These are phyloP conservation scores for Cepaea hortensis DNA, from an alignment of 2,888 invertebrate genomes.

Conservation along the genomic window DNA sequence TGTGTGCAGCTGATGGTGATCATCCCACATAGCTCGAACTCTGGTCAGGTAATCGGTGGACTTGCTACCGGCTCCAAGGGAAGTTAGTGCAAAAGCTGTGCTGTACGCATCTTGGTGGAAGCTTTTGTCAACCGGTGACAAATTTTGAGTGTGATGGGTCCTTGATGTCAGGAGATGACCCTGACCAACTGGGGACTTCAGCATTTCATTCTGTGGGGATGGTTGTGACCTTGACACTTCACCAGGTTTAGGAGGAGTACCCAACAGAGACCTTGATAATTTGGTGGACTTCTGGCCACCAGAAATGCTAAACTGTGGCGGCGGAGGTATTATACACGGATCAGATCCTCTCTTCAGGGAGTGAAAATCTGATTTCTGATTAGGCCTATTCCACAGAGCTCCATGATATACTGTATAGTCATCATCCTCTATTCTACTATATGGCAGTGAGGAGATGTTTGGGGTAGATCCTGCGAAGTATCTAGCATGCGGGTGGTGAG, in stretches of 20 bases:
- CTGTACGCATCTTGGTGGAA: conserved; percentile 74
- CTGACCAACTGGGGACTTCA: neutral
- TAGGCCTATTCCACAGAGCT: conserved; percentile 41
- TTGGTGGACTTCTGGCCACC: conserved; percentile 13
- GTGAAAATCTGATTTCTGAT: conserved; percentile 41
- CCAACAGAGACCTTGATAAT: conserved; percentile 42
- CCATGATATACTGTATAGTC: conserved; percentile 9
- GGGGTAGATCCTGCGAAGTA: conserved; percentile 43
- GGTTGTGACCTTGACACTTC: conserved; percentile 11
- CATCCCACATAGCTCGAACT: conserved; percentile 73
- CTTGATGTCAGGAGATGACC: neutral
- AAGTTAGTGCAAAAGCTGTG: conserved; percentile 74
- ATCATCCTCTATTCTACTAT: conserved; percentile 21
- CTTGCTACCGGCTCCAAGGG: conserved; percentile 64
- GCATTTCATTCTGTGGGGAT: neutral
- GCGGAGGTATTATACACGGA: conserved; percentile 42
- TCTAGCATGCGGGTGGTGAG: neutral
- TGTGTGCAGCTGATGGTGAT: conserved; percentile 50
- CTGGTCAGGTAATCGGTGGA: conserved; percentile 69
- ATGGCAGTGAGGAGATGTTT: conserved; percentile 33
- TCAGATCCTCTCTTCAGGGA: conserved; percentile 47
- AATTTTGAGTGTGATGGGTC: conserved; percentile 51
- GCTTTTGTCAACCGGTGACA: conserved; percentile 61
- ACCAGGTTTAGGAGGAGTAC: conserved; percentile 39
- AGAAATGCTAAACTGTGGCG: conserved; percentile 30